These are phyloP conservation scores for Shinisaurus crocodilurus DNA, from an alignment of 2,113 vertebrate species.

Conservation along the genomic window DNA sequence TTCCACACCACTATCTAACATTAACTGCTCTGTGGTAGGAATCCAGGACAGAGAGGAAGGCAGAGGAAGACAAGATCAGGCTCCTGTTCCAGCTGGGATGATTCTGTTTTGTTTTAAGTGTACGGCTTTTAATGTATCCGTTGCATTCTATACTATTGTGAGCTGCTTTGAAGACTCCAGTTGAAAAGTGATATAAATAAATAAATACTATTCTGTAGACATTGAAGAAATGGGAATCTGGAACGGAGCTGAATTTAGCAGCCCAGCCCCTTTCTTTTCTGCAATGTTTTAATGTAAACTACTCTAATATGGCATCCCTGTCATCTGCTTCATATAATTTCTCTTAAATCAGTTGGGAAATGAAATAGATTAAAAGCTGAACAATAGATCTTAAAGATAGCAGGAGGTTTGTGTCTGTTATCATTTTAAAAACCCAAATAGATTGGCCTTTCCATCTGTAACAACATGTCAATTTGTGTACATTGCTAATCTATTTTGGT, in stretches of 20 bases:
- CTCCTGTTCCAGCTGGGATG: background rate
- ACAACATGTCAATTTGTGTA: constrained; percentile 64
- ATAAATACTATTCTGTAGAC: background rate
- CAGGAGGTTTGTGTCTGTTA: background rate
- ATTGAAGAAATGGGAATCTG: background rate
- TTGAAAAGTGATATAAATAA: background rate
- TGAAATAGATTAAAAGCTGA: constrained; percentile 47
- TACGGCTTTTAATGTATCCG: background rate
- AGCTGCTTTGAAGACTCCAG: background rate
- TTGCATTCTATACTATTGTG: background rate
- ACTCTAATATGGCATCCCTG: constrained; percentile 15
- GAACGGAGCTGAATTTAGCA: constrained; percentile 8
- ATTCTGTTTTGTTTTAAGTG: background rate
- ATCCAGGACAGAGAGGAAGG: background rate
- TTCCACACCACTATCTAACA: no score
- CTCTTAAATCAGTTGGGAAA: constrained; percentile 30
- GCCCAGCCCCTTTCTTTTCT: background rate
- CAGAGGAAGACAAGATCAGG: background rate
- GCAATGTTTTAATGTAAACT: constrained; percentile 34
- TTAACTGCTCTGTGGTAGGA: background rate
- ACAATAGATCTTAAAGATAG: constrained; percentile 40
- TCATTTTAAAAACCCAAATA: constrained; percentile 57
- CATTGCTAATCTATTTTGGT: constrained; percentile 66
- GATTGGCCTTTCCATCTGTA: constrained; percentile 48
- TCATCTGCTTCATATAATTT: constrained; percentile 36